phyloP scores from a whole-genome alignment of 2,888 invertebrate species.

The Acanthopleura granulata region DNA sequence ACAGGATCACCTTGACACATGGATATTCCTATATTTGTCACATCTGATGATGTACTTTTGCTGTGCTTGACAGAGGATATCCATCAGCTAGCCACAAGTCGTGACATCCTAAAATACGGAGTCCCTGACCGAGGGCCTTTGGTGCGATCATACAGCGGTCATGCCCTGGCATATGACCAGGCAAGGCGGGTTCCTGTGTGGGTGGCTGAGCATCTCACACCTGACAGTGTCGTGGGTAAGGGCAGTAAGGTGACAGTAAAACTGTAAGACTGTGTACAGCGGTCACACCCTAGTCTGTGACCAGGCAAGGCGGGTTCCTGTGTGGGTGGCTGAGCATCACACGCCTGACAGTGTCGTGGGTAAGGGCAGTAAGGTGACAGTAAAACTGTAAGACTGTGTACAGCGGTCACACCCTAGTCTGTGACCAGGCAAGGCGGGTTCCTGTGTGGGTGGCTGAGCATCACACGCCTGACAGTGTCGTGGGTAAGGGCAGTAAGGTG shows the following conservation, averaged over 20 bases:
- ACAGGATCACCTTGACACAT: no score
- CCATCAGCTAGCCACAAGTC: conserved; percentile 22
- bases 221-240: conserved; percentile 43
- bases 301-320: conserved; percentile 55
- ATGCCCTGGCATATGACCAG: conserved; percentile 61
- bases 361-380: conserved; percentile 22
- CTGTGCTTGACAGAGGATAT: conserved; percentile 24
- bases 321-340: conserved; percentile 65
- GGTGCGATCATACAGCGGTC: conserved; percentile 49
- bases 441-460: conserved; percentile 67
- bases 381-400: conserved; percentile 27
- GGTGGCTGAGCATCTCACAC: conserved; percentile 62
- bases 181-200: conserved; percentile 60
- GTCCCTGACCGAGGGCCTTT: conserved; percentile 42
- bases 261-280: conserved; percentile 31
- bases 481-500: conserved; percentile 40
- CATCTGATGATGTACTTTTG: not conserved
- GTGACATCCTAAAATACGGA: conserved; percentile 49
- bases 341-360: conserved; percentile 46
- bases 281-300: conserved; percentile 63
- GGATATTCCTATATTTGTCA: no score
- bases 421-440: conserved; percentile 58
- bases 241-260: no score
- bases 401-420: conserved; percentile 57
- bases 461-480: conserved; percentile 40